Percentiles rank a stretch among this genome's conserved stretches.
These are phyloP conservation scores for Gymnoscopelus microlampas DNA, from an alignment of 2,797 vertebrate genomes.

Conservation along the genomic window DNA sequence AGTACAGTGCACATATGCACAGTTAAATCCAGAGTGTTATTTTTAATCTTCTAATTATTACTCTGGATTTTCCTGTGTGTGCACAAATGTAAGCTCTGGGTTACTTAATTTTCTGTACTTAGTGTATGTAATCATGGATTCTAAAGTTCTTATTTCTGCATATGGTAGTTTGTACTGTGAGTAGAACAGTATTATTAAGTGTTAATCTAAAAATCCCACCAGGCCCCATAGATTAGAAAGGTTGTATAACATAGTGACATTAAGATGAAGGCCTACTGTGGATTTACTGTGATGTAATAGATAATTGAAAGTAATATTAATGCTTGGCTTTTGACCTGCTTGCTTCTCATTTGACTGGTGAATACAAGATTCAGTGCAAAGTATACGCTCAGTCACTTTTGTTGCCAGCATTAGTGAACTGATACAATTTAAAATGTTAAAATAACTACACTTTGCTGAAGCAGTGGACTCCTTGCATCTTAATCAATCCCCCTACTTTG, in stretches of 20 bases:
- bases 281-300: constrained; percentile 53
- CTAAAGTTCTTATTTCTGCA: constrained; percentile 48
- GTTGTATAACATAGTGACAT: constrained; percentile 65
- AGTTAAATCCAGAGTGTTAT: too few species aligned
- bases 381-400: constrained; percentile 9
- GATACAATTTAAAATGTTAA: not conserved
- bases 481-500: too few species aligned
- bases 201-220: constrained; percentile 66
- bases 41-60: not conserved
- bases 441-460: not conserved
- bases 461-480: not conserved
- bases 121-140: not conserved
- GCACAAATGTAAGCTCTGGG: not conserved
- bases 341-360: constrained; percentile 28
- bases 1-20: too few species aligned
- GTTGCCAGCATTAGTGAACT: not conserved
- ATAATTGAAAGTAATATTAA: constrained; percentile 24
- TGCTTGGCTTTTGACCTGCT: constrained; percentile 40
- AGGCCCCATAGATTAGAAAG: constrained; percentile 60
- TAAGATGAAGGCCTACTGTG: constrained; percentile 16
- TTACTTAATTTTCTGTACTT: constrained; percentile 9
- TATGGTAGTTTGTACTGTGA: constrained; percentile 67
- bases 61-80: not conserved
- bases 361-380: constrained; percentile 14
- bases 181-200: constrained; percentile 62